Base-by-base conservation (phyloP, 2,797 vertebrate genomes). In the Scleropages formosus region DNA sequence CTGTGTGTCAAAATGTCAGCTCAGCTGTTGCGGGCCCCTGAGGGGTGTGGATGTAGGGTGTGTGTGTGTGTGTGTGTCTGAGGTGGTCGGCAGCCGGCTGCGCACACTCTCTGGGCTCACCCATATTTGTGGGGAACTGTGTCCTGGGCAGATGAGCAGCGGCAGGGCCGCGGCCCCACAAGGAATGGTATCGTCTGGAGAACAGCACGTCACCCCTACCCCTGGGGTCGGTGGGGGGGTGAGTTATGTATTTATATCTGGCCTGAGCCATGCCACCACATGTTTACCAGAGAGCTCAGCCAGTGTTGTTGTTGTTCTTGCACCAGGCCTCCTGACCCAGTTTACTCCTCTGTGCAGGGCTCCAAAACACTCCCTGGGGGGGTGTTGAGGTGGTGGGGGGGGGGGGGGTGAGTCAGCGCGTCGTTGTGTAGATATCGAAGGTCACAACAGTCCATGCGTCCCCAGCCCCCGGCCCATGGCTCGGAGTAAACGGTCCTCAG, bases 181-280 rank as follows among this genome's bases (percentile, higher is more conserved):
- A 73, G 78, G n/a, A 62, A 66, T 79, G 63, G 80, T 65, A 69
- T 82, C 63, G 78, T 44, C 15, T 51, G 20, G n/a, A 39, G 63
- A 11, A 64, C 6, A 56, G 16, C 51, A 9, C 74, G 60, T 68
- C 74, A 18, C 13, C 65, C 9, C 10, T 13, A 74, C 49, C 74
- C 53, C 4, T 8, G 49, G 49, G 24, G 53, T 58, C 24, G 20
- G 3, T 6, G 16, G 65, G 8, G 44, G 65, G 27, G 44, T 1
- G 66, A 39, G 66, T 4, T n/a, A 13, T 70, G 69, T 82, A 82
- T 83, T 80, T 82, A 80, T 81, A 78, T 75, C 8, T 62, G 15
- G 62, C 27, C 31, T 64, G 60, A 69, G 77, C 64, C 2, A 31
- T 78, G 77, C 27, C 76, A 13, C 61, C 76, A 77, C 63, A 51